Evolutionary conservation across 2,113 vertebrate species (phyloP).

Genomic region (Eolophus roseicapilla): DNA sequence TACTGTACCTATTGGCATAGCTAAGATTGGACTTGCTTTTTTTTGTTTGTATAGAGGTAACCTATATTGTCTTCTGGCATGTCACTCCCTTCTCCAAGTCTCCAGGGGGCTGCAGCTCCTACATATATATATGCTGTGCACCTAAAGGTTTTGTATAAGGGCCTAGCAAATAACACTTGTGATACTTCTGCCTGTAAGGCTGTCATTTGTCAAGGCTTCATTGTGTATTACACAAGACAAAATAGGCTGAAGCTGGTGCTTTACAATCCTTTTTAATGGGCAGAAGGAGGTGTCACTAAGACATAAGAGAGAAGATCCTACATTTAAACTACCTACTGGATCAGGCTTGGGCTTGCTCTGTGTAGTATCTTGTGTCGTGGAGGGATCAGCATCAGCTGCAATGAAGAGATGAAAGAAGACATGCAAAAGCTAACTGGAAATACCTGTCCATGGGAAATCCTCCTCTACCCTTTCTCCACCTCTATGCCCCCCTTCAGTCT

Average conservation of each 20-base stretch:
- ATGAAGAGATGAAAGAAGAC: neutral
- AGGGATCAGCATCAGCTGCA: neutral
- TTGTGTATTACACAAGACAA: neutral
- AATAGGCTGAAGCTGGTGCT: neutral
- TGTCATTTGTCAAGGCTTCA: neutral
- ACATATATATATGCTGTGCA: accelerated
- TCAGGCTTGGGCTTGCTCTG: neutral
- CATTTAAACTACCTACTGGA: neutral
- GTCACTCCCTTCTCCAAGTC: neutral
- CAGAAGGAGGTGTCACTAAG: neutral
- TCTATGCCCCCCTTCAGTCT: neutral
- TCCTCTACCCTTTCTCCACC: neutral
- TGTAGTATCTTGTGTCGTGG: neutral
- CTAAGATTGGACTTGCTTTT: neutral
- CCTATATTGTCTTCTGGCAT: neutral
- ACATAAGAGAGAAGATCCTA: neutral
- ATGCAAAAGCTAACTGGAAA: neutral
- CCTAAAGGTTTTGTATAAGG: neutral
- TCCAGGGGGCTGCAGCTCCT: neutral
- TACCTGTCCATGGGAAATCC: neutral
- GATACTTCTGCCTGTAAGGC: neutral
- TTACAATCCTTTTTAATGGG: neutral
- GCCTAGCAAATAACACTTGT: neutral
- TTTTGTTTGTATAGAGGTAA: neutral
- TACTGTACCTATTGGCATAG: neutral